Evolutionary conservation across 2,888 invertebrate genomes (phyloP).

Genomic region (Pocota personata): DNA sequence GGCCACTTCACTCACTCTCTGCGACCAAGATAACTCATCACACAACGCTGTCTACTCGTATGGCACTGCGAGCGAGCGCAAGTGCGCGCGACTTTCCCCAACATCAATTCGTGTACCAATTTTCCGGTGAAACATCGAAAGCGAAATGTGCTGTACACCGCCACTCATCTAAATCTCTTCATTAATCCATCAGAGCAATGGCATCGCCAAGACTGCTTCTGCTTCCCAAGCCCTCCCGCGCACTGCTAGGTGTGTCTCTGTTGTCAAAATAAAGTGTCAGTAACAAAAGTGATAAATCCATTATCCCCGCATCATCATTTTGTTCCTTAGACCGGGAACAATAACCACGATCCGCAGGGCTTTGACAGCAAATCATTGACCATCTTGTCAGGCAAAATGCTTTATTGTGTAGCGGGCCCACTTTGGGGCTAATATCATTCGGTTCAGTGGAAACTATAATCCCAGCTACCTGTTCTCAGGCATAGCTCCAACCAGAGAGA

Average conservation of each 20-base stretch:
- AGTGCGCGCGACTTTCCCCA: constrained; percentile 70
- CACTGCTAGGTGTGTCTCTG: constrained; percentile 30
- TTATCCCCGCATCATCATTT: constrained; percentile 18
- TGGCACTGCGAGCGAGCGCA: constrained; percentile 38
- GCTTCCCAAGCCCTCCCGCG: constrained; percentile 13
- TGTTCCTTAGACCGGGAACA: constrained; percentile 1
- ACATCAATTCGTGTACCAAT: constrained; percentile 74
- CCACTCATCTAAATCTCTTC: constrained; percentile 55
- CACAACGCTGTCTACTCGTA: constrained; percentile 53
- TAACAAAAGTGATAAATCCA: constrained; percentile 15
- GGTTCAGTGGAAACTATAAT: constrained; percentile 33
- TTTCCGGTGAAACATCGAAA: constrained; percentile 72
- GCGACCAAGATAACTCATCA: constrained; percentile 59
- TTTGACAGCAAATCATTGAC: constrained; percentile 26
- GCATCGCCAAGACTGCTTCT: constrained; percentile 25
- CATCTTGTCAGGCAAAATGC: constrained; percentile 32
- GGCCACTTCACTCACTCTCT: constrained; percentile 64
- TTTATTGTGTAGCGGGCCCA: constrained; percentile 30
- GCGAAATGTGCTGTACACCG: constrained; percentile 59
- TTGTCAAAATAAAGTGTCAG: constrained; percentile 20
- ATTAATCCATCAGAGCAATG: constrained; percentile 61
- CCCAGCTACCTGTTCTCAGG: constrained; percentile 50
- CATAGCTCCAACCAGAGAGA: constrained; percentile 9
- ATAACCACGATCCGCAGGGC: neutral
- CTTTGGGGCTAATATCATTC: constrained; percentile 50